These are phyloP conservation scores for Pseudococcus jackbeardsleyi DNA, from an alignment of 2,888 invertebrate genomes.

Conservation along the genomic window DNA sequence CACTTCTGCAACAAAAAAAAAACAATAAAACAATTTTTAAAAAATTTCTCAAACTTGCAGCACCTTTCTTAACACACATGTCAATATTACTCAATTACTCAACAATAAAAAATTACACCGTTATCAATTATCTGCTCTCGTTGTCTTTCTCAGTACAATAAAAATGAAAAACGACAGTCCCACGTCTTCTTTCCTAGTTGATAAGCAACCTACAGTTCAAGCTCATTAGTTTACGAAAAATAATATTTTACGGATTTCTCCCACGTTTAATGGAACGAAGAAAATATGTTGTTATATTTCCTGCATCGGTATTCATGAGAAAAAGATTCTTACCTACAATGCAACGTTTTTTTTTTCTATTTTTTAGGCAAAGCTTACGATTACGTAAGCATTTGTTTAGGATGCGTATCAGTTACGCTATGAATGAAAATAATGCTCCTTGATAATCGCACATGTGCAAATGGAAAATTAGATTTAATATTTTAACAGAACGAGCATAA, in stretches of 20 bases:
- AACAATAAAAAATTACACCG: background rate
- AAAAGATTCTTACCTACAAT: conserved; percentile 22
- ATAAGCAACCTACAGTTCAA: conserved; percentile 3
- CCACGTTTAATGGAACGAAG: conserved; percentile 21
- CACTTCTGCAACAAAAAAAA: too few relatives aligned
- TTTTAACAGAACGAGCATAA: background rate
- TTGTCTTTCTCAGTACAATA: background rate
- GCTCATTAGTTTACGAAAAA: conserved; percentile 8
- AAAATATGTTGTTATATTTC: conserved; percentile 2
- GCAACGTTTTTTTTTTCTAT: background rate
- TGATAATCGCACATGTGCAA: background rate
- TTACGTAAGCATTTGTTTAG: conserved; percentile 24
- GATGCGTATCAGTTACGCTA: conserved; percentile 38
- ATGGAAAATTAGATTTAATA: conserved; percentile 15
- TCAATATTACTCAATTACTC: background rate
- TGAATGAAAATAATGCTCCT: background rate
- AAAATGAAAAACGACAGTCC: background rate
- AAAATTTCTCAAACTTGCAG: too few relatives aligned
- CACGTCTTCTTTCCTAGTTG: conserved; percentile 25
- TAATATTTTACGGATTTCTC: conserved; percentile 13
- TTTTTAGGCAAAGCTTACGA: conserved; percentile 2
- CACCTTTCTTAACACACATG: background rate
- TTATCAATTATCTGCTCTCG: background rate
- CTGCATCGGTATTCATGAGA: conserved; percentile 36
- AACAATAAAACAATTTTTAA: too few relatives aligned